Evolutionary conservation across 2,113 vertebrate species (phyloP).

Genomic region (Numida meleagris): DNA sequence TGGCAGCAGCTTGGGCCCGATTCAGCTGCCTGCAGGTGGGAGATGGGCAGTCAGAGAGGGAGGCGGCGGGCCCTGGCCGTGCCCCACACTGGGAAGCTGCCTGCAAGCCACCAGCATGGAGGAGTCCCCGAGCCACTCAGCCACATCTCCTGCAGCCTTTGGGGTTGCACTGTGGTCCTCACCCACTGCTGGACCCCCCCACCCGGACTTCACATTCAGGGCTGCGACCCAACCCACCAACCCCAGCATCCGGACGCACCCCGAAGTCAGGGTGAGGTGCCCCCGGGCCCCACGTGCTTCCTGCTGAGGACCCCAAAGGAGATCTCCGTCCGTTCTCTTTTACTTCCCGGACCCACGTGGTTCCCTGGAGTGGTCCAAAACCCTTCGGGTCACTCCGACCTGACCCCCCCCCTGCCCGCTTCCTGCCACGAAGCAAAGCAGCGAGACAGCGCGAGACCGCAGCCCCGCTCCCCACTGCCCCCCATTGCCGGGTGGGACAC

Average conservation of each 20-base stretch:
- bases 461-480: not conserved
- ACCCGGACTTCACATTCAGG: not conserved
- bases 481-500: not conserved
- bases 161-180: not conserved
- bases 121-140: not conserved
- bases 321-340: fast-evolving
- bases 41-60: fast-evolving
- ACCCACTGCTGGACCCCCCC: not conserved
- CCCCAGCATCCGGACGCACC: not conserved
- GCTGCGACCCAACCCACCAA: not conserved
- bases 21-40: not conserved
- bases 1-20: not conserved
- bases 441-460: not conserved
- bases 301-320: fast-evolving
- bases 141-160: fast-evolving
- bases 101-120: not conserved
- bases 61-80: fast-evolving
- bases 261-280: not conserved
- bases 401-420: not conserved
- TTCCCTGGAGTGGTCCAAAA: not conserved
- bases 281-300: fast-evolving
- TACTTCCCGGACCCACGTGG: fast-evolving
- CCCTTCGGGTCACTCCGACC: not conserved
- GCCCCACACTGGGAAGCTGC: fast-evolving
- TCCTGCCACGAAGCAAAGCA: constrained; percentile 59